Evolutionary conservation across 1,140 invertebrate genomes (phyloP).

Genomic region (Oryctes rhinoceros): DNA sequence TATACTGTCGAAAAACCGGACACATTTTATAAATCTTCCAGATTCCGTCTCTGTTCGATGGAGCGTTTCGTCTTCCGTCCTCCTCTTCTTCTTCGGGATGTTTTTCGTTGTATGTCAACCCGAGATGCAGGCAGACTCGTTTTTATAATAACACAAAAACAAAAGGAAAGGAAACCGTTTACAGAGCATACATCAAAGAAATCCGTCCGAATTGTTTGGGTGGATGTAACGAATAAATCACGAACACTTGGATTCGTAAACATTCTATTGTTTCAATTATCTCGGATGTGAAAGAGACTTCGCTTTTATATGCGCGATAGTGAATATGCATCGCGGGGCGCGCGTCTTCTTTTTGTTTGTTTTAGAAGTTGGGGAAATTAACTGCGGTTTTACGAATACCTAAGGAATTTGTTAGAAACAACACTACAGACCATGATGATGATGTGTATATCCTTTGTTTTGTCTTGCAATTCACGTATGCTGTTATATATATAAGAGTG

Average conservation of each 20-base stretch:
- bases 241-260: conserved; percentile 48
- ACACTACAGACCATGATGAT: no score
- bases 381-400: no score
- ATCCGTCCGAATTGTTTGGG: conserved; percentile 49
- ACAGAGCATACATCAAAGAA: conserved; percentile 49
- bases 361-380: not conserved
- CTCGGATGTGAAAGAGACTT: not conserved
- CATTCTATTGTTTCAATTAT: conserved; percentile 50
- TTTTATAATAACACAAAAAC: conserved; percentile 49
- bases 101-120: conserved; percentile 23
- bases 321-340: no score
- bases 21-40: conserved; percentile 44
- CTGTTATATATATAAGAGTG: no score
- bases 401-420: no score
- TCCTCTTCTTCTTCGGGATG: conserved; percentile 19
- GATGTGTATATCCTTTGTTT: no score
- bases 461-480: no score
- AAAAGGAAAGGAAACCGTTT: conserved; percentile 47
- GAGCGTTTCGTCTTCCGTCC: conserved; percentile 13
- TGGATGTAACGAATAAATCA: conserved; percentile 51
- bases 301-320: no score
- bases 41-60: conserved; percentile 35
- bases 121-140: conserved; percentile 45
- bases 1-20: conserved; percentile 43
- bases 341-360: not conserved